Percentiles rank a stretch among this genome's conserved stretches.
Conservation (phyloP, 2,113 vertebrate genomes). For the Eretmodus cyanostictus region DNA sequence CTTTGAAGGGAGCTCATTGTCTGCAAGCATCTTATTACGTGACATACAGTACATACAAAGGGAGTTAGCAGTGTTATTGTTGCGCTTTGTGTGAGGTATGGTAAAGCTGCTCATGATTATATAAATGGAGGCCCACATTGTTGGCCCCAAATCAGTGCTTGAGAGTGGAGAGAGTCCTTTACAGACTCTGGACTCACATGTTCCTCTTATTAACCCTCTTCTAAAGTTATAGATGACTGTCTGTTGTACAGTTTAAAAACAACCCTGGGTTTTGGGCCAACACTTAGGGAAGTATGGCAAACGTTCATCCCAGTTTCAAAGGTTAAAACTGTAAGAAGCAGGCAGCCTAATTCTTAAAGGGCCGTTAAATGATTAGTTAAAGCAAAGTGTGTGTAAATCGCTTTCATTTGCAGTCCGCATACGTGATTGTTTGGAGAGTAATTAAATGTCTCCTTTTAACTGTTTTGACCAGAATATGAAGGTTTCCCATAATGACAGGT, state of each 20-base stretch:
- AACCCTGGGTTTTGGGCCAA: not conserved
- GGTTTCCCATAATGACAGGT: constrained; percentile 33
- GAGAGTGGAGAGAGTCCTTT: constrained; percentile 23
- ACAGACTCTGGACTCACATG: constrained; percentile 39
- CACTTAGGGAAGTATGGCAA: not conserved
- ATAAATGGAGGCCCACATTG: constrained; percentile 47
- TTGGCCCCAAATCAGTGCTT: constrained; percentile 42
- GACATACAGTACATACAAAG: constrained; percentile 44
- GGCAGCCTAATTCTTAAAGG: not conserved
- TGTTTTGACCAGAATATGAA: constrained; percentile 17
- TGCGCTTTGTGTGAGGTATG: constrained; percentile 54
- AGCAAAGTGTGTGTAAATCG: constrained; percentile 37
- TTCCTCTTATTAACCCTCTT: constrained; percentile 48
- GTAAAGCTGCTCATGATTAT: constrained; percentile 57
- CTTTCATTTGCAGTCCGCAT: constrained; percentile 3
- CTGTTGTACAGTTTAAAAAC: constrained; percentile 23
- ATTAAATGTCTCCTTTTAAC: constrained; percentile 48
- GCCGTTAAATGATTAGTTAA: constrained; percentile 44
- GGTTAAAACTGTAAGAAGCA: not conserved
- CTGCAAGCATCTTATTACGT: constrained; percentile 51
- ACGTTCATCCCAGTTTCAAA: not conserved
- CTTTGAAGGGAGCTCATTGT: constrained; percentile 41
- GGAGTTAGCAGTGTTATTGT: constrained; percentile 35
- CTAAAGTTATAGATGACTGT: constrained; percentile 36
- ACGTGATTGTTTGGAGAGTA: constrained; percentile 6